Conservation (phyloP, 2,888 invertebrate genomes). For the Trachelus troglodyta region DNA sequence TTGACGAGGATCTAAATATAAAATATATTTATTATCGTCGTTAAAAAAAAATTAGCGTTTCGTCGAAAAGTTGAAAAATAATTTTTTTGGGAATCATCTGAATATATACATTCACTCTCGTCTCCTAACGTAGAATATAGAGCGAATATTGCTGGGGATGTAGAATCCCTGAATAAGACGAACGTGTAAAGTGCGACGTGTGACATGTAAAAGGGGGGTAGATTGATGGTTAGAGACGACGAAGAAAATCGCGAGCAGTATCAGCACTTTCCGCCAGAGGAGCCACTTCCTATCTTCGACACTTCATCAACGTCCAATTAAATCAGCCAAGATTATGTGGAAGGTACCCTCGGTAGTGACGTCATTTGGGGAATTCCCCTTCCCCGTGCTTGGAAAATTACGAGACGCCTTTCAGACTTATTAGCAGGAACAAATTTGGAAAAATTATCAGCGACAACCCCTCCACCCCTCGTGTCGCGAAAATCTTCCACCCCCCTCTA, state of each 20-base stretch:
- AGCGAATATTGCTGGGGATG: neutral
- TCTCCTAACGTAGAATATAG: neutral
- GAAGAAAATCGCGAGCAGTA: conserved; percentile 14
- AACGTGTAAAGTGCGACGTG: neutral
- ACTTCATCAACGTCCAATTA: conserved; percentile 36
- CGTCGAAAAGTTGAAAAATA: neutral
- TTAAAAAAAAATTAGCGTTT: neutral
- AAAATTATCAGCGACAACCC: neutral
- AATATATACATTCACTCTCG: neutral
- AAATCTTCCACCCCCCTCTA: too few species aligned
- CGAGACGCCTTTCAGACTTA: neutral
- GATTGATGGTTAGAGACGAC: conserved; percentile 6
- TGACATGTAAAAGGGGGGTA: neutral
- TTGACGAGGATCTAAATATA: neutral
- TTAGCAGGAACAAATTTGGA: neutral
- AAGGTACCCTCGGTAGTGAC: neutral
- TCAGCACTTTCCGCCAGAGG: conserved; percentile 28
- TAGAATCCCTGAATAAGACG: neutral
- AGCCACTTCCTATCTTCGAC: conserved; percentile 21
- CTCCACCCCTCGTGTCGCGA: too few species aligned
- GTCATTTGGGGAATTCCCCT: neutral
- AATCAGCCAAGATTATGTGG: conserved; percentile 30
- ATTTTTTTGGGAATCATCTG: too few species aligned
- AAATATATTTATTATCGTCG: too few species aligned
- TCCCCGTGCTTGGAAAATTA: neutral